phyloP scores from a whole-genome alignment of 2,888 invertebrate species.

The Sepioteuthis lessoniana region DNA sequence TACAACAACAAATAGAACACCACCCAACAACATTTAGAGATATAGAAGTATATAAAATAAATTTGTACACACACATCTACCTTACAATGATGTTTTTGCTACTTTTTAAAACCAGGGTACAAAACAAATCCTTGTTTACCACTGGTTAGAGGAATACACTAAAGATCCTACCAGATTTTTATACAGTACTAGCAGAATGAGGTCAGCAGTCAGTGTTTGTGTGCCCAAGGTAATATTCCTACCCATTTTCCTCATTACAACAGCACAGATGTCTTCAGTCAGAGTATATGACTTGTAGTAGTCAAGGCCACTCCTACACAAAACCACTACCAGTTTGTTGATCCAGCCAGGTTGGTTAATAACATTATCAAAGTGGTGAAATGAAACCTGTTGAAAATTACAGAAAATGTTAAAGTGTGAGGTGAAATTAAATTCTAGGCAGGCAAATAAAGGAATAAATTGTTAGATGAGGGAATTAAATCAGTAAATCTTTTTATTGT shows the following conservation, averaged over 20 bases:
- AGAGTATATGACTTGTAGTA: neutral
- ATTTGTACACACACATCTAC: slow-evolving; percentile 2
- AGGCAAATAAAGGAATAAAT: neutral
- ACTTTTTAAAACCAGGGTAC: neutral
- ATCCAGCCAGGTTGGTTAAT: slow-evolving; percentile 12
- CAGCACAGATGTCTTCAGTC: neutral
- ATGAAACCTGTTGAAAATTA: slow-evolving; percentile 33
- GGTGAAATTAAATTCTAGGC: neutral
- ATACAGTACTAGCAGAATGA: neutral
- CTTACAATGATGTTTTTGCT: neutral
- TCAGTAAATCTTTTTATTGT: neutral
- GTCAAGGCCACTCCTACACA: neutral
- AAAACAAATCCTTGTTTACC: neutral
- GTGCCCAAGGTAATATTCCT: neutral
- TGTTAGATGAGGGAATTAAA: neutral
- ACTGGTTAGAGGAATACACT: neutral
- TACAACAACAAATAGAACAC: neutral
- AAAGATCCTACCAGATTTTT: neutral
- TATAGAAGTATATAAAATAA: neutral
- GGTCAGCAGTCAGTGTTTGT: neutral
- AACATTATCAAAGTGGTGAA: neutral
- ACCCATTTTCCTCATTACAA: slow-evolving; percentile 8
- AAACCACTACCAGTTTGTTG: slow-evolving; percentile 6
- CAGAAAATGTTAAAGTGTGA: neutral
- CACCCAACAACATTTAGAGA: neutral